Percentiles rank a stretch among this genome's conserved stretches.
Conservation (phyloP, 2,888 invertebrate genomes). For the Callyntrura sp. region DNA sequence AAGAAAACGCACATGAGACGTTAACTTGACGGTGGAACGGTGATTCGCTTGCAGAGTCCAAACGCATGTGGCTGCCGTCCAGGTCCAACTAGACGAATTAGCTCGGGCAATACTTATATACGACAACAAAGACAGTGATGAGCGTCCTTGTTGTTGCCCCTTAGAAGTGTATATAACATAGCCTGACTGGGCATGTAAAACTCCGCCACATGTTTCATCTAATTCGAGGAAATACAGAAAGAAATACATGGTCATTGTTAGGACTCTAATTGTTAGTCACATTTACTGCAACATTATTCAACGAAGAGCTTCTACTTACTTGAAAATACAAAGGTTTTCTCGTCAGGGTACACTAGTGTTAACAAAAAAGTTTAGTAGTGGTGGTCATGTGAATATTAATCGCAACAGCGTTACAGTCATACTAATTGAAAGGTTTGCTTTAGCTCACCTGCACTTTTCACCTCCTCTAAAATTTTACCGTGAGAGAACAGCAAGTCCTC, state of each 20-base stretch:
- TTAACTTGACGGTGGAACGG: slow-evolving; percentile 24
- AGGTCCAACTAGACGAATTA: not conserved
- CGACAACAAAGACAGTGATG: not conserved
- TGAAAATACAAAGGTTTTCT: not conserved
- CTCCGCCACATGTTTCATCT: slow-evolving; percentile 65
- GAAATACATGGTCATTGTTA: too few relatives aligned
- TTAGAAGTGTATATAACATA: not conserved
- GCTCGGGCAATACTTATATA: not conserved
- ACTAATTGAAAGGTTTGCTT: not conserved
- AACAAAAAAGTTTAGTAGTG: not conserved
- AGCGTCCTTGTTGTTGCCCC: too few relatives aligned
- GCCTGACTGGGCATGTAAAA: slow-evolving; percentile 45
- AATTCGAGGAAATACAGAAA: not conserved
- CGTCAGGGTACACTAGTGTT: not conserved
- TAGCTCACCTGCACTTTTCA: slow-evolving; percentile 13
- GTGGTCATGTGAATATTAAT: not conserved
- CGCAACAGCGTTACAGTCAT: too few relatives aligned
- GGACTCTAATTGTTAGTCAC: too few relatives aligned
- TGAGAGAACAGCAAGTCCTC: not conserved
- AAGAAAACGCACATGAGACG: slow-evolving; percentile 3
- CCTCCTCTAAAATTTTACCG: not conserved
- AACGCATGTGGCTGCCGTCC: slow-evolving; percentile 31
- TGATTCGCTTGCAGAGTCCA: slow-evolving; percentile 51
- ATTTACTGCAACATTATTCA: not conserved
- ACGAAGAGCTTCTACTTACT: not conserved